Percentiles rank a stretch among this genome's conserved stretches.
Conservation (phyloP, 2,113 vertebrate genomes). For the Hystrix cristata region DNA sequence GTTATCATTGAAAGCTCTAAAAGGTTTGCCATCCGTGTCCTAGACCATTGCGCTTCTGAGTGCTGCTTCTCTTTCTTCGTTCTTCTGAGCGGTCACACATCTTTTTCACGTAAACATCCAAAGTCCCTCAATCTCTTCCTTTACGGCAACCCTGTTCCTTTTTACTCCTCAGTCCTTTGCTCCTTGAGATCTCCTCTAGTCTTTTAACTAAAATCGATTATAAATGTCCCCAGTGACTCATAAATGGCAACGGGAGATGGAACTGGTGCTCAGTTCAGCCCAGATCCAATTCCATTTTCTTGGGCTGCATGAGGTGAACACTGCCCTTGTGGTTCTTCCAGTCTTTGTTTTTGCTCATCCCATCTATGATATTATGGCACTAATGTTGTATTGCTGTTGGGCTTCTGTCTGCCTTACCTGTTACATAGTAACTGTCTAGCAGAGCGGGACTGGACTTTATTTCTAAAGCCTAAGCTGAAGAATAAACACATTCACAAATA, state of each 20-base stretch:
- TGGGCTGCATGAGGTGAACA: background rate
- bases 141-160: background rate
- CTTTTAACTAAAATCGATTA: background rate
- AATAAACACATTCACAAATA: background rate
- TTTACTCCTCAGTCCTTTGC: background rate
- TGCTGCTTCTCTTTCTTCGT: background rate
- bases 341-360: background rate
- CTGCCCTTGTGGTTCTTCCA: background rate
- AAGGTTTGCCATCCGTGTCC: background rate
- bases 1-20: background rate
- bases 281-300: background rate
- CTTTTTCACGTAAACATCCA: background rate
- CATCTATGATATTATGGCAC: background rate
- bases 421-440: background rate
- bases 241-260: background rate
- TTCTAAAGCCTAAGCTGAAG: constrained; percentile 40
- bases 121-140: background rate
- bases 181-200: background rate
- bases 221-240: background rate
- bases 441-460: background rate
- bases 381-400: background rate
- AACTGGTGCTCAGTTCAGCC: background rate
- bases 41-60: background rate
- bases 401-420: constrained; percentile 5
- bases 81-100: background rate